Percentiles rank a stretch among this genome's conserved stretches.
phyloP scores from a whole-genome alignment of 92 coral and sea anemone species.

The Epizoanthus scotinus region DNA sequence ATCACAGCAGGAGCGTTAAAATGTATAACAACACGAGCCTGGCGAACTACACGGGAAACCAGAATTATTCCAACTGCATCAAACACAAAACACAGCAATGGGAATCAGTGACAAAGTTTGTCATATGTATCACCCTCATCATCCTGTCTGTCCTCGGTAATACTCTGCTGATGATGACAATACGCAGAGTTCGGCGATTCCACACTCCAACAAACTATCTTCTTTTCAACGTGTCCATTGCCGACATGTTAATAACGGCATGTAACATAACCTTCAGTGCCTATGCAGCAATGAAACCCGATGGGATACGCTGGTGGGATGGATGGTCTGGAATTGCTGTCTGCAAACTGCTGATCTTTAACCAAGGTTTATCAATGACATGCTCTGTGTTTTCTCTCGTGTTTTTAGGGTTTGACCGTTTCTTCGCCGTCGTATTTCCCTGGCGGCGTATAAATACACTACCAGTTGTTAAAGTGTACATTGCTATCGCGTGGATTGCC shows the following conservation, averaged over 20 bases:
- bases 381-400: slow-evolving; percentile 61
- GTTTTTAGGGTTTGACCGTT: slow-evolving; percentile 65
- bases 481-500: slow-evolving; percentile 58
- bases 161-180: background rate
- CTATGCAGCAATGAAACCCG: background rate
- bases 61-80: background rate
- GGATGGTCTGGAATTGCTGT: slow-evolving; percentile 32
- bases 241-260: slow-evolving; percentile 29
- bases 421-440: slow-evolving; percentile 54
- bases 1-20: background rate
- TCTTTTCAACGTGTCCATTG: slow-evolving; percentile 44
- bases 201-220: slow-evolving; percentile 45
- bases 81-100: background rate
- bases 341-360: slow-evolving; percentile 34
- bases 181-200: background rate
- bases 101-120: background rate
- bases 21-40: background rate
- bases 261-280: background rate
- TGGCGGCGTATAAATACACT: slow-evolving; percentile 47
- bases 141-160: background rate
- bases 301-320: slow-evolving; percentile 26
- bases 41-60: background rate
- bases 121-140: background rate
- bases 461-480: slow-evolving; percentile 49
- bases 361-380: slow-evolving; percentile 47